Evolutionary conservation across 92 coral and sea anemone genomes (phyloP).

Genomic region (Porites cylindrica): DNA sequence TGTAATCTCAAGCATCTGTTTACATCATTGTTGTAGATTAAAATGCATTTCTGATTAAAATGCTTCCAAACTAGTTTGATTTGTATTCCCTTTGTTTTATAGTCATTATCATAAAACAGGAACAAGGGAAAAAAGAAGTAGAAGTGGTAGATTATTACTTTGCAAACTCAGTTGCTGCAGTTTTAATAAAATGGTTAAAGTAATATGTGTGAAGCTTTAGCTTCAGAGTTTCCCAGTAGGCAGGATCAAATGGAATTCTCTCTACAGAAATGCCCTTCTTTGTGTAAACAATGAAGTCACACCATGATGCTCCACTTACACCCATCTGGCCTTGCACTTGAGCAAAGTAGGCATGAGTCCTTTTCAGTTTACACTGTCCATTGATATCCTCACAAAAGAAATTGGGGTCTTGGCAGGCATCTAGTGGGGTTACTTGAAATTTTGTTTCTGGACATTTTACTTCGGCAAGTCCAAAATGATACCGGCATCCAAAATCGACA

Average conservation of each 20-base stretch:
- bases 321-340: conserved; percentile 76
- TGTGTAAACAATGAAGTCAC: conserved; percentile 73
- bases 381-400: conserved; percentile 54
- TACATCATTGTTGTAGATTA: no score
- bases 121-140: neutral
- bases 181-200: conserved; percentile 52
- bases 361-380: conserved; percentile 48
- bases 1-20: no score
- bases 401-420: conserved; percentile 56
- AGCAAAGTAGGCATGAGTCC: conserved; percentile 42
- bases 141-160: conserved; percentile 8
- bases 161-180: conserved; percentile 53
- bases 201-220: conserved; percentile 41
- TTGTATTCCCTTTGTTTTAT: no score
- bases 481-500: conserved; percentile 37
- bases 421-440: conserved; percentile 54
- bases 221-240: conserved; percentile 44
- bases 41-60: no score
- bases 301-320: conserved; percentile 52
- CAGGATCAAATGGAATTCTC: conserved; percentile 51
- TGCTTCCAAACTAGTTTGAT: no score
- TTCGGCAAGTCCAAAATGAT: conserved; percentile 60
- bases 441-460: conserved; percentile 60
- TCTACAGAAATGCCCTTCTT: conserved; percentile 48
- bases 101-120: no score